A percentile compares a stretch with the other conserved stretches of the same genome.
Evolutionary conservation across 2,113 vertebrate species (phyloP).

Genomic region (Sakesphorus luctuosus): DNA sequence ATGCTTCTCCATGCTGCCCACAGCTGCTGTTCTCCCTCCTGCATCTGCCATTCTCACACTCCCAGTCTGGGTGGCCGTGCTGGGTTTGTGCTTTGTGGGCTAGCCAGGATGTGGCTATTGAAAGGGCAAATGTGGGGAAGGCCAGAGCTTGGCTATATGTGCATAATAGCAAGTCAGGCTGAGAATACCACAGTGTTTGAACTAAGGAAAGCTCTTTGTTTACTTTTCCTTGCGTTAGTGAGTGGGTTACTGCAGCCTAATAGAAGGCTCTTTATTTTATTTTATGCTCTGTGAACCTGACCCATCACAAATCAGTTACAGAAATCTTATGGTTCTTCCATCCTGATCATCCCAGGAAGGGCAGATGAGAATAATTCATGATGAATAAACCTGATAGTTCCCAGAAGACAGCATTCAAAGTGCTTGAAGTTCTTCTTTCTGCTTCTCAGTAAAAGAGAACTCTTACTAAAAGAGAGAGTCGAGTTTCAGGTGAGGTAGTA

Average conservation of each 20-base stretch:
- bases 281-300: conserved; percentile 64
- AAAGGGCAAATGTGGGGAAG: not conserved
- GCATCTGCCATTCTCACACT: not conserved
- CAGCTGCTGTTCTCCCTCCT: not conserved
- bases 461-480: not conserved
- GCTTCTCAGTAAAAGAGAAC: not conserved
- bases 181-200: conserved; percentile 29
- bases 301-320: conserved; percentile 62
- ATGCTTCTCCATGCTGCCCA: not conserved
- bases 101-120: conserved; percentile 35
- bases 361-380: not conserved
- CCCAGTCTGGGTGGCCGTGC: not conserved
- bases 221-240: conserved; percentile 44
- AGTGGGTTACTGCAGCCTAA: conserved; percentile 56
- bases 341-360: not conserved
- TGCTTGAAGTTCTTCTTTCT: not conserved
- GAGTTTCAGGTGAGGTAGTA: not conserved
- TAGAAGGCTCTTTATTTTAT: conserved; percentile 67
- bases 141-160: not conserved
- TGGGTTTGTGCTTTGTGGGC: not conserved
- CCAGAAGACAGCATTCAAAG: not conserved
- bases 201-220: conserved; percentile 64
- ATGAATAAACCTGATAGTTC: not conserved
- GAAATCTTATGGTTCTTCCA: conserved; percentile 4
- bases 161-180: not conserved